Evolutionary conservation across 2,888 invertebrate genomes (phyloP).

Genomic region (Cheilosia urbana): DNA sequence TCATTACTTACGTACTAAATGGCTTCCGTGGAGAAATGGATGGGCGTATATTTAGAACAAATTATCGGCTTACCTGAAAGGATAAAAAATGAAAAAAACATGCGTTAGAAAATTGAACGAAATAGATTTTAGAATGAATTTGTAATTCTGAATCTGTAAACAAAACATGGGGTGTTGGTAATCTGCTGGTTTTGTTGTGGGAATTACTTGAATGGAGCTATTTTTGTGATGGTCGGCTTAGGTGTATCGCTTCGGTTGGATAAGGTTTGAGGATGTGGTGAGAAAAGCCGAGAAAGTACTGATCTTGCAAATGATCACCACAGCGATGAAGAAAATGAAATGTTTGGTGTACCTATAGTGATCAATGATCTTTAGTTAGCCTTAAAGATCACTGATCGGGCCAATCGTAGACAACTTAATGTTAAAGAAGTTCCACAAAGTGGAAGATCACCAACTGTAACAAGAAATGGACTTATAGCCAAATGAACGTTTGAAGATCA

Average conservation of each 20-base stretch:
- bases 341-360: no score
- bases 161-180: slow-evolving; percentile 6
- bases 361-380: no score
- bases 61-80: slow-evolving; percentile 74
- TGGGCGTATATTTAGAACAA: slow-evolving; percentile 53
- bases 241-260: background rate
- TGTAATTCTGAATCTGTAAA: slow-evolving; percentile 24
- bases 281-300: no score
- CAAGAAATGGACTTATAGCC: no score
- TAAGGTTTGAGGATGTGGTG: background rate
- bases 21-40: slow-evolving; percentile 17
- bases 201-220: no score
- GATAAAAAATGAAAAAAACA: slow-evolving; percentile 18
- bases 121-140: slow-evolving; percentile 33
- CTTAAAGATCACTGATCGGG: no score
- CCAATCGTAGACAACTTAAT: no score
- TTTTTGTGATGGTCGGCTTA: background rate
- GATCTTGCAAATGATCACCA: no score
- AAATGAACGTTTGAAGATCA: no score
- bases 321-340: no score
- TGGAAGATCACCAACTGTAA: no score
- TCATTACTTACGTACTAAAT: slow-evolving; percentile 48
- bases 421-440: no score
- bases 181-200: slow-evolving; percentile 17
- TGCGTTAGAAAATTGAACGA: slow-evolving; percentile 11